Percentiles rank a stretch among this genome's conserved stretches.
Evolutionary conservation across 2,113 vertebrate genomes (phyloP).

Genomic region (Vulpes vulpes): DNA sequence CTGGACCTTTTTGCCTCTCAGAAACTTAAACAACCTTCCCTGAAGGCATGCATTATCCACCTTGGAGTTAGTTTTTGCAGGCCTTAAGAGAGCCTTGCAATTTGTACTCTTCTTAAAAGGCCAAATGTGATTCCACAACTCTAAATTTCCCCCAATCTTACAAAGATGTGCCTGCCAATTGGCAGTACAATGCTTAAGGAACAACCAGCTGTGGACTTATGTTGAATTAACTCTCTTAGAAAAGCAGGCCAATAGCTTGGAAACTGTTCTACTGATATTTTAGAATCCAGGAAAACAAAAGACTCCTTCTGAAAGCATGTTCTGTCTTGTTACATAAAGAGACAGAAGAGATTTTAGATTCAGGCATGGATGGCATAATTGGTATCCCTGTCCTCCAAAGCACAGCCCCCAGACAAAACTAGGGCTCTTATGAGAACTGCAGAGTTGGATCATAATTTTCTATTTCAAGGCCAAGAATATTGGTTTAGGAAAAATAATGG

Average conservation of each 20-base stretch:
- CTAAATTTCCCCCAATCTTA: conserved; percentile 29
- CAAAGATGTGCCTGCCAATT: conserved; percentile 58
- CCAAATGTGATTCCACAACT: neutral
- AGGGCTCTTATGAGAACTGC: neutral
- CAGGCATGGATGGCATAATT: neutral
- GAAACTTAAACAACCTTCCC: neutral
- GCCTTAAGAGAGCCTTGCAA: neutral
- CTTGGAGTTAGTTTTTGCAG: neutral
- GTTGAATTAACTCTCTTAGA: conserved; percentile 67
- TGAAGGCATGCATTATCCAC: neutral
- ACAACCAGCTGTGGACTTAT: neutral
- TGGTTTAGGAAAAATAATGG: neutral
- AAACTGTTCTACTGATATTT: conserved; percentile 40
- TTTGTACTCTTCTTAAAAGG: conserved; percentile 14
- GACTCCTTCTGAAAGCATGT: neutral
- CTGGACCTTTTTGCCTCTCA: neutral
- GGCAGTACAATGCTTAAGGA: conserved; percentile 29
- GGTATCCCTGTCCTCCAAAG: neutral
- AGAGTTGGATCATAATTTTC: neutral
- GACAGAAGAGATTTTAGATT: neutral
- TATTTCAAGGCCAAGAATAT: neutral
- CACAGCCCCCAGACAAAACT: neutral
- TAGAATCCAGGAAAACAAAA: neutral
- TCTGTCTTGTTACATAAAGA: neutral
- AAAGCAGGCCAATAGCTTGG: conserved; percentile 72